Conservation (phyloP, 2,113 vertebrate species). For the Semicossyphus pulcher region DNA sequence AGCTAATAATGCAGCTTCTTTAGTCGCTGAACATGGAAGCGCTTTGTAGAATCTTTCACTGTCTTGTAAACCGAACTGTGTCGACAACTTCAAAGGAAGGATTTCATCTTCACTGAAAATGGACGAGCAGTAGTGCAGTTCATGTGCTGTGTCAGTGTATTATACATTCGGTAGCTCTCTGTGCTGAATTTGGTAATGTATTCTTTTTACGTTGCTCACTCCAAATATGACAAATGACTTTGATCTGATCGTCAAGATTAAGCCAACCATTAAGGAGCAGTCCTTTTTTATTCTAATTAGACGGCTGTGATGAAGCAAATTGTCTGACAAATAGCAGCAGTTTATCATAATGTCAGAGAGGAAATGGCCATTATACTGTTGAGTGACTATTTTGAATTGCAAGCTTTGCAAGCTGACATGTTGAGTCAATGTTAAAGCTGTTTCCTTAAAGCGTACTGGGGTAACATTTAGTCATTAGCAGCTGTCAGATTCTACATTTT, state of each 20-base stretch:
- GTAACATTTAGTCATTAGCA: too few relatives aligned
- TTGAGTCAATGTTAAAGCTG: too few relatives aligned
- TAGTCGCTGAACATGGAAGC: not conserved
- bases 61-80: not conserved
- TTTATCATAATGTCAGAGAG: too few relatives aligned
- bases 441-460: too few relatives aligned
- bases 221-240: not conserved
- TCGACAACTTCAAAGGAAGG: not conserved
- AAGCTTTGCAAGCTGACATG: too few relatives aligned
- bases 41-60: constrained; percentile 22
- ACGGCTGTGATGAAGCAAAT: too few relatives aligned
- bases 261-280: not conserved
- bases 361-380: too few relatives aligned
- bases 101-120: not conserved
- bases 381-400: too few relatives aligned
- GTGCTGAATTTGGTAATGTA: not conserved
- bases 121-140: not conserved
- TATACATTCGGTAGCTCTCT: not conserved
- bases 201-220: not conserved
- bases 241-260: not conserved
- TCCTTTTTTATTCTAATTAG: not conserved
- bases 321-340: too few relatives aligned
- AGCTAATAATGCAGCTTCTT: constrained; percentile 11
- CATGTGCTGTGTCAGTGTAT: not conserved
- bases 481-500: too few relatives aligned